Percentiles rank a stretch among this genome's conserved stretches.
Evolutionary conservation across 2,113 vertebrate species (phyloP).

Genomic region (Sapayoa aenigma): DNA sequence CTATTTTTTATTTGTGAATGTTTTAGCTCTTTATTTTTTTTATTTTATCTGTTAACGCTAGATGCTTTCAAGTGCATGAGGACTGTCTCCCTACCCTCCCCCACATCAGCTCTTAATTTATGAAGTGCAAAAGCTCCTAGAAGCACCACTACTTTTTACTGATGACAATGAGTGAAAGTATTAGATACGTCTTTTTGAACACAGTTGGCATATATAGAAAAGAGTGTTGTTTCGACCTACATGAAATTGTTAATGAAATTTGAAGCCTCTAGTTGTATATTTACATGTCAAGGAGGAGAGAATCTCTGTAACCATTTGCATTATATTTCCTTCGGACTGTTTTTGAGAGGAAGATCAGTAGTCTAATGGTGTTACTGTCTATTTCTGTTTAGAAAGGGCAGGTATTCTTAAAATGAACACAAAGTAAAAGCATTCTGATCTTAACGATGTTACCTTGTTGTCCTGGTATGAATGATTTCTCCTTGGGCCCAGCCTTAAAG

Average conservation of each 20-base stretch:
- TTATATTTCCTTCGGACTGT: background rate
- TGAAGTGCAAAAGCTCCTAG: conserved; percentile 4
- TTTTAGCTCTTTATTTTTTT: background rate
- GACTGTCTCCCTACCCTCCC: background rate
- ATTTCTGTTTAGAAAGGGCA: background rate
- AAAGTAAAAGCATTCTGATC: background rate
- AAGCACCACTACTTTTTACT: background rate
- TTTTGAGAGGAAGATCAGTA: background rate
- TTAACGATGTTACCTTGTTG: background rate
- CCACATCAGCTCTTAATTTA: background rate
- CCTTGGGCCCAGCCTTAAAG: background rate
- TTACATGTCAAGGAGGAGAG: background rate
- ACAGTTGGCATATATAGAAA: background rate
- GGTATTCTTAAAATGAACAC: background rate
- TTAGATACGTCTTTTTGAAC: background rate
- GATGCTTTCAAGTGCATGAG: conserved; percentile 17
- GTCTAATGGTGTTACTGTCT: background rate
- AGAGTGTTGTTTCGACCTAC: background rate
- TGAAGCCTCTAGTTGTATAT: rapidly evolving
- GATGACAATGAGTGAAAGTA: background rate
- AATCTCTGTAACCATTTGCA: background rate
- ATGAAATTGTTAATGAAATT: background rate
- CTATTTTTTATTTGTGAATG: conserved; percentile 56
- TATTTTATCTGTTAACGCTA: background rate
- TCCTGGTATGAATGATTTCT: background rate